Base-by-base conservation (phyloP, 1,140 invertebrate species). In the Zaprionus africanus region DNA sequence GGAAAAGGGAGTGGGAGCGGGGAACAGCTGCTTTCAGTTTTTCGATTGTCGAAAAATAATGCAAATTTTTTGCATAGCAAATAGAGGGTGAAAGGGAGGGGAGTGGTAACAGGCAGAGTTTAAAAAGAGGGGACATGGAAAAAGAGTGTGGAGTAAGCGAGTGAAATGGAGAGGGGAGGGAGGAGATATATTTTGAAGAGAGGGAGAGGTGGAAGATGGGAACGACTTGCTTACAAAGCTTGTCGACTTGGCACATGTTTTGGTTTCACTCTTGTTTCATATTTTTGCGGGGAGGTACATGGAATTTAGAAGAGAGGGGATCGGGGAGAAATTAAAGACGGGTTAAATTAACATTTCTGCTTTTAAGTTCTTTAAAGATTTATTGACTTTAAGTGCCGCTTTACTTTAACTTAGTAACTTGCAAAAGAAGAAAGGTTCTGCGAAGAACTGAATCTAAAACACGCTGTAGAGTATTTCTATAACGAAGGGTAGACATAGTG, bases 61-160 rank as follows among this genome's bases (percentile, higher is more conserved):
- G 83, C 83, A 85, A 87, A 87, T 85, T 67, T 87, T 79, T 85
- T 84, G 82, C 82, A 81, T 86, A 84, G 74, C 78, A 81, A 75
- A 46, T 4, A 17, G 22, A 28, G 22, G 0, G 17, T 38, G 56
- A 58, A 11, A 22, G 31, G 4, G 5, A 57, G 12, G 56, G 12
- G 31, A 19, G 19, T 4, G 11, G 19, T 6, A 19, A 1, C 0
- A n/a, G 41, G 2, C 2, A 5, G 4, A 12, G 46, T 7, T n/a
- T 46, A 46, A 9, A 5, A 0, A 24, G 46, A 24, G 46, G 22
- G 15, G 19, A 22, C 4, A 34, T 34, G 31, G 31, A 0, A 34
- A 11, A 34, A 11, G 4, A 34, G 9, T 9, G 31, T 5, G 19
- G n/a, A 46, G n/a, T 7, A n/a, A n/a, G 38, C 1, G 38, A 15